Evolutionary conservation across 2,113 vertebrate genomes (phyloP).

Genomic region (Myanophis thanlyinensis): DNA sequence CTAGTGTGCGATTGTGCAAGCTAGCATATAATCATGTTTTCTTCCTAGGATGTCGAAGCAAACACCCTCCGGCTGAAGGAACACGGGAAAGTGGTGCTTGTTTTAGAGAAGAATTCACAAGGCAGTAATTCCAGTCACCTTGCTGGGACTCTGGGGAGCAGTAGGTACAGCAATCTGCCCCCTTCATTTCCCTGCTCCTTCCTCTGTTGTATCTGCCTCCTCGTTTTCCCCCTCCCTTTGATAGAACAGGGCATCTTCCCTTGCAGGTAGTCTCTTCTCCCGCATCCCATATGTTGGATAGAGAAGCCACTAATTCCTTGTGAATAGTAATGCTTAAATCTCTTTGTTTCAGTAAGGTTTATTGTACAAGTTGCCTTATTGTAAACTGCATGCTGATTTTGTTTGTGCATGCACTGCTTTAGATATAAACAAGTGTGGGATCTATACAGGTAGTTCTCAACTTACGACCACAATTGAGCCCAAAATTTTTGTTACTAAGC

Average conservation of each 20-base stretch:
- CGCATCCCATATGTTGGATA: neutral
- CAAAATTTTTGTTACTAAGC: neutral
- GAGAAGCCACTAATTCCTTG: neutral
- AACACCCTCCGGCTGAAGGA: slow-evolving; percentile 93
- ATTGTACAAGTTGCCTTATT: neutral
- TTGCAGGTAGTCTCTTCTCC: neutral
- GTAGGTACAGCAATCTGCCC: slow-evolving; percentile 71
- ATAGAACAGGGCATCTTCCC: neutral
- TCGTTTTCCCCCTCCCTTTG: too few relatives aligned
- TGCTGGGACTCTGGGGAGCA: slow-evolving; percentile 56
- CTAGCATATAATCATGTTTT: neutral
- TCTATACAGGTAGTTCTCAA: neutral
- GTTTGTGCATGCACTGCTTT: neutral
- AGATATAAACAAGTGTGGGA: too few relatives aligned
- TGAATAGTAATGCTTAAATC: neutral
- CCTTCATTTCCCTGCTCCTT: neutral
- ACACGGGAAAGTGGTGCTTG: slow-evolving; percentile 88
- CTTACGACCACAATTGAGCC: neutral
- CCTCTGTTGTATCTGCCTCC: neutral
- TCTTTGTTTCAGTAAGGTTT: neutral
- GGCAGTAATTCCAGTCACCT: slow-evolving; percentile 55
- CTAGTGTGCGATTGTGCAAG: too few relatives aligned
- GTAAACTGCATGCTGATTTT: neutral
- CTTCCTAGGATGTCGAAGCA: slow-evolving; percentile 88
- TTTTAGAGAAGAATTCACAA: slow-evolving; percentile 83